Conservation (phyloP, 2,113 vertebrate genomes). For the Lophura nycthemera region DNA sequence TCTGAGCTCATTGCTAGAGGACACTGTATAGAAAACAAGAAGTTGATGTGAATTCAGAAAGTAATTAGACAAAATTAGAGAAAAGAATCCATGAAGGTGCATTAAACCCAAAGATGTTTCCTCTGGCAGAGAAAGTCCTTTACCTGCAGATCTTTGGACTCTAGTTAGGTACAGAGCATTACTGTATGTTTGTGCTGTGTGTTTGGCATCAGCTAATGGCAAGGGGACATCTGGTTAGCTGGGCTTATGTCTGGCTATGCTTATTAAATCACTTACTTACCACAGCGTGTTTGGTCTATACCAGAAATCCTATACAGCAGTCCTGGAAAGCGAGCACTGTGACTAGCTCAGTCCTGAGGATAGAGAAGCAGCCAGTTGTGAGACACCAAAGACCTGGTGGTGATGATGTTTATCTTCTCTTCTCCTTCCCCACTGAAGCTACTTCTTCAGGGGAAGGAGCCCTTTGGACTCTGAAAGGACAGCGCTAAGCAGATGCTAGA, state of each 20-base stretch:
- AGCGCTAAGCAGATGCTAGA: not conserved
- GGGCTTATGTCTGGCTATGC: not conserved
- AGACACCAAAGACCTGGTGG: not conserved
- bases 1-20: not conserved
- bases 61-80: not conserved
- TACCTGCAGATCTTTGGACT: not conserved
- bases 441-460: not conserved
- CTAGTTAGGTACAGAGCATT: not conserved
- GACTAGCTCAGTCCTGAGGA: not conserved
- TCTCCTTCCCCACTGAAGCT: not conserved
- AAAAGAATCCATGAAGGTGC: not conserved
- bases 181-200: accelerated
- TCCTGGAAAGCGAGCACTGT: not conserved
- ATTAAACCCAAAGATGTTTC: not conserved
- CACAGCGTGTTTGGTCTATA: accelerated
- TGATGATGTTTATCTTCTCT: not conserved
- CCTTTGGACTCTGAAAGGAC: not conserved
- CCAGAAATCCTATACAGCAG: not conserved
- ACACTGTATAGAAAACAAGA: not conserved
- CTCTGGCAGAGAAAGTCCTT: not conserved
- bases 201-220: not conserved
- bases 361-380: not conserved
- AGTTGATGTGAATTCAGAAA: not conserved
- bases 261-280: too few species aligned
- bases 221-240: not conserved